phyloP scores from a whole-genome alignment of 37 sponge, comb jelly and placozoan genomes.

The Cliona cf. orientalis region DNA sequence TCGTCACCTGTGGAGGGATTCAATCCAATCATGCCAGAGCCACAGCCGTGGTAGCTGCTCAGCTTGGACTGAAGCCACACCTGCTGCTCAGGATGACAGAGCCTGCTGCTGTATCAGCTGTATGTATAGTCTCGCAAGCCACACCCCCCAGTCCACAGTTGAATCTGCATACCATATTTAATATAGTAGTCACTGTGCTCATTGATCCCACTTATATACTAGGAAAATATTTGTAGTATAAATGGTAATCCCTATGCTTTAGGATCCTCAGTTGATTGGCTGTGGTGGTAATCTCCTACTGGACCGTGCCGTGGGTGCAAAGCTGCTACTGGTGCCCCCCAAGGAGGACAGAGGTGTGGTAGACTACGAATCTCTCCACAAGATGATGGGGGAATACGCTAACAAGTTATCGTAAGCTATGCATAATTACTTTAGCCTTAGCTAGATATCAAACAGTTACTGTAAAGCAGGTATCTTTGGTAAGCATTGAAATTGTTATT shows the following conservation, averaged over 20 bases:
- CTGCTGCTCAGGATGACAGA: slow-evolving; percentile 62
- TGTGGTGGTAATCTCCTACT: slow-evolving; percentile 74
- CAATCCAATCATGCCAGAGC: slow-evolving; percentile 88
- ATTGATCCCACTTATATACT: too few species aligned
- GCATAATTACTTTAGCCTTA: background rate
- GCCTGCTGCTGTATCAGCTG: too few species aligned
- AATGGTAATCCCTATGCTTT: too few species aligned
- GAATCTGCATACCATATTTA: too few species aligned
- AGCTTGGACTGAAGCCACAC: slow-evolving; percentile 83
- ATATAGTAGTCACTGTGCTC: too few species aligned
- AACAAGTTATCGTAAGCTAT: slow-evolving; percentile 55
- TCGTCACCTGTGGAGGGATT: slow-evolving; percentile 79
- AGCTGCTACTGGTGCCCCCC: slow-evolving; percentile 59
- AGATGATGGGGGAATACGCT: slow-evolving; percentile 43
- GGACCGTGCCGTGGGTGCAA: slow-evolving; percentile 57
- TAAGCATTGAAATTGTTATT: too few species aligned
- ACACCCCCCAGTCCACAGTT: too few species aligned
- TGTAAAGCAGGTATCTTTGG: too few species aligned
- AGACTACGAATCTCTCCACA: slow-evolving; percentile 12
- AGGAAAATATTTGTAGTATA: too few species aligned
- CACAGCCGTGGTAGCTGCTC: slow-evolving; percentile 79
- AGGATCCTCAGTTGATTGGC: slow-evolving; percentile 45
- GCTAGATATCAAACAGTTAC: background rate
- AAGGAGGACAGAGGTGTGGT: background rate
- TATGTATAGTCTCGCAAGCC: too few species aligned